Evolutionary conservation across 2,797 vertebrate species (phyloP).

Genomic region (Enteromius thamalakanensis): DNA sequence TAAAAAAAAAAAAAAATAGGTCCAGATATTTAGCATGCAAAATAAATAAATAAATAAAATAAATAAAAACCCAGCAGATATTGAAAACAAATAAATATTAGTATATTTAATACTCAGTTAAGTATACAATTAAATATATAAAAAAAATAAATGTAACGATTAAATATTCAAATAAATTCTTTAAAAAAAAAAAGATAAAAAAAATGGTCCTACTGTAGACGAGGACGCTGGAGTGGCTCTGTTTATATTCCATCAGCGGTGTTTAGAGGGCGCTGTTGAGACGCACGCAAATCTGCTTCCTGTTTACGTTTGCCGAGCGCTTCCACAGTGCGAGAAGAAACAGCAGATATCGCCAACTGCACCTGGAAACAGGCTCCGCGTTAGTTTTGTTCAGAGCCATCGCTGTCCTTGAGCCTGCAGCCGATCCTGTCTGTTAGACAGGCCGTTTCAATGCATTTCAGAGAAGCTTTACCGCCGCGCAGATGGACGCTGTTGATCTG

Average conservation of each 20-base stretch:
- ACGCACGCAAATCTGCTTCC: constrained; percentile 4
- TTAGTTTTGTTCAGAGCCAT: neutral
- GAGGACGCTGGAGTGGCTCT: neutral
- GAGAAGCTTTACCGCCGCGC: constrained; percentile 72
- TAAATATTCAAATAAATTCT: neutral
- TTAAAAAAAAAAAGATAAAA: neutral
- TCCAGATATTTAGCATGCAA: too few relatives aligned
- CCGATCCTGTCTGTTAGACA: constrained; percentile 70
- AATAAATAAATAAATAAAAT: too few relatives aligned
- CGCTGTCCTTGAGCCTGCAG: constrained; percentile 6
- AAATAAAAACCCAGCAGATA: neutral
- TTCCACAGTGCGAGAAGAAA: constrained; percentile 1
- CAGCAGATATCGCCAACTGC: neutral
- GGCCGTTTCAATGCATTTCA: constrained; percentile 81
- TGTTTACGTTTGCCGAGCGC: constrained; percentile 44
- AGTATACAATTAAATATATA: neutral
- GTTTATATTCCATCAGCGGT: neutral
- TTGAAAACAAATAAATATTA: neutral
- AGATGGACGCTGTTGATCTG: constrained; percentile 91
- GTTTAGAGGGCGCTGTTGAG: constrained; percentile 12
- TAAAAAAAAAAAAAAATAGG: neutral
- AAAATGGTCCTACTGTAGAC: too few relatives aligned
- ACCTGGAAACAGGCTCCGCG: neutral
- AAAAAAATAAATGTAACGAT: neutral
- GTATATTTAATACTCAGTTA: too few relatives aligned